Base-by-base conservation (phyloP, 1,140 invertebrate species). In the Acyrthosiphon pisum region DNA sequence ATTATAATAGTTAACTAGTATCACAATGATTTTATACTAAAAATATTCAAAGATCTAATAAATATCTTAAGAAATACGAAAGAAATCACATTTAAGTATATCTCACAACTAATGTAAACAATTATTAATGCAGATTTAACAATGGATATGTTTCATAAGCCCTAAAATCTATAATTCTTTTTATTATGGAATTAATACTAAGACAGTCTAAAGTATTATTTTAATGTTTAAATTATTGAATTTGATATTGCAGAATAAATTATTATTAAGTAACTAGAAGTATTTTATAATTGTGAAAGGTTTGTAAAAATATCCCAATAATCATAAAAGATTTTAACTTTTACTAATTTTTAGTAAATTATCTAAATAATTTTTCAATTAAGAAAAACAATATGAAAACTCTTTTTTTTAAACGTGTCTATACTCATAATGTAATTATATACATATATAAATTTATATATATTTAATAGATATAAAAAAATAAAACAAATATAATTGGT, bases 1-100 rank as follows among this genome's bases (percentile, higher is more conserved):
- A 90, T 90, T 90, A 90, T 26, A 60, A 90, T 90, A 90, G 37
- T 90, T 44, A 60, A 90, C 53, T 90, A 90, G 41, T 90, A 90
- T 90, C 89, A 90, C 89, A 90, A 90, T 68, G 53, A 90, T 44
- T 41, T 68, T 60, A 44, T 22, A 90, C n/a, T 8, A 44, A 9
- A 8, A 90, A 56, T 60, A 60, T 46, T 68, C 9, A 89, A 89
- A 56, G n/a, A 56, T 89, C 88, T 56, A 89, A 89, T 26, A 89
- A 20, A 37, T 53, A 53, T 89, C 3, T 37, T 44, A 44, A 30
- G 83, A 86, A 86, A 18, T 68, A 87, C 35, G 46, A 87, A 87
- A 48, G 14, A 87, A 87, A 88, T 89, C n/a, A 89, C 8, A 41
- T 35, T 35, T 90, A 20, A n/a, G 37, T 90, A 68, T 90, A 46